phyloP scores from a whole-genome alignment of 2,797 vertebrate species.

The Sebastes taczanowskii region DNA sequence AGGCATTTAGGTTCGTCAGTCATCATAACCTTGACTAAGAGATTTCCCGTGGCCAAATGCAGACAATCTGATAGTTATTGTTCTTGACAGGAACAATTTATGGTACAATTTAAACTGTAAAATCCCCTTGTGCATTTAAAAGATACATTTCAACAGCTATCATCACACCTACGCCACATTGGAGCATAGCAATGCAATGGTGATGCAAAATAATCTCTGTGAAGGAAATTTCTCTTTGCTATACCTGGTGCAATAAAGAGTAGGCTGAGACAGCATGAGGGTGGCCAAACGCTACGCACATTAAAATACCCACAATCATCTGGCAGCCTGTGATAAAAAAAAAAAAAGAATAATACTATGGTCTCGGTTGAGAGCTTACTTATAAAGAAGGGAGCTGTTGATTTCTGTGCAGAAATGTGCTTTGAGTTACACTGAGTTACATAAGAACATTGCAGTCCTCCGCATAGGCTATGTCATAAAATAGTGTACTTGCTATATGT shows the following conservation, averaged over 20 bases:
- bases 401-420: slow-evolving; percentile 1
- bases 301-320: slow-evolving; percentile 41
- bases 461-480: background rate
- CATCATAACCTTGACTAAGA: slow-evolving; percentile 59
- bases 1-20: slow-evolving; percentile 45
- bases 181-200: slow-evolving; percentile 22
- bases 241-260: slow-evolving; percentile 46
- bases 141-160: slow-evolving; percentile 36
- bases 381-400: slow-evolving; percentile 1
- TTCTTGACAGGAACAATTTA: slow-evolving; percentile 37
- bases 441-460: background rate
- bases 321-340: slow-evolving; percentile 35
- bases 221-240: slow-evolving; percentile 12
- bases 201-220: slow-evolving; percentile 55
- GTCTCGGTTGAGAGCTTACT: slow-evolving; percentile 9
- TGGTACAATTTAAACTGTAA: slow-evolving; percentile 47
- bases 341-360: background rate
- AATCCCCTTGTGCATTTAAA: slow-evolving; percentile 44
- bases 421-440: slow-evolving; percentile 10
- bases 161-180: slow-evolving; percentile 45
- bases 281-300: slow-evolving; percentile 38
- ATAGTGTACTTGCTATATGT: background rate
- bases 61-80: slow-evolving; percentile 27
- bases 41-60: slow-evolving; percentile 39
- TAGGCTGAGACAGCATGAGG: slow-evolving; percentile 48